These are phyloP conservation scores for Cardinalis cardinalis DNA, from an alignment of 2,113 vertebrate species.

Conservation along the genomic window DNA sequence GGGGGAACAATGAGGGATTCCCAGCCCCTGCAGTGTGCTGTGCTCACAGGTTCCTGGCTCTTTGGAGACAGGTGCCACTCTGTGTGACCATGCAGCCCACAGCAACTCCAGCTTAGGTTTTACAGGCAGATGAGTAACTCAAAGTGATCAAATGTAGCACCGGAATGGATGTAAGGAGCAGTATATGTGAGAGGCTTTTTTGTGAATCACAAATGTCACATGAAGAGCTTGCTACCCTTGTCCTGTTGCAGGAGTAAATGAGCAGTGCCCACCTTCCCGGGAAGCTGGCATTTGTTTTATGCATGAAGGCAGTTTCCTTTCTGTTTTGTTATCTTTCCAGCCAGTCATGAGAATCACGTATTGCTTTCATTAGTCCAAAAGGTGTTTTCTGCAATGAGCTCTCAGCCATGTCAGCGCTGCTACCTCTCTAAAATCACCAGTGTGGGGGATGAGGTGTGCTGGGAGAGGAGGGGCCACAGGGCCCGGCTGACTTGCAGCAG, in stretches of 20 bases:
- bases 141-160: background rate
- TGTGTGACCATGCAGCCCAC: background rate
- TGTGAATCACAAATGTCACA: background rate
- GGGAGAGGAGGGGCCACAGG: background rate
- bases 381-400: background rate
- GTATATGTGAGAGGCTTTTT: background rate
- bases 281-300: background rate
- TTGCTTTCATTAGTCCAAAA: background rate
- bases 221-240: background rate
- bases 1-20: background rate
- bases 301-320: background rate
- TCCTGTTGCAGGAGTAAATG: background rate
- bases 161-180: background rate
- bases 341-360: background rate
- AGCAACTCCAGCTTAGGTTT: background rate
- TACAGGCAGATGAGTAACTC: background rate
- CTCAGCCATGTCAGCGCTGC: background rate
- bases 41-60: no score
- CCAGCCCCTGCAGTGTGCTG: rapidly evolving
- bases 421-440: background rate
- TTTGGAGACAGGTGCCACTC: rapidly evolving
- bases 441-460: background rate
- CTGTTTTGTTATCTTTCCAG: background rate
- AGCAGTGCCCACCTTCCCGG: background rate
- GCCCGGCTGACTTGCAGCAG: background rate